A percentile compares a stretch with the other conserved stretches of the same genome.
phyloP scores from a whole-genome alignment of 2,888 invertebrate species.

The Brenthis hecate region DNA sequence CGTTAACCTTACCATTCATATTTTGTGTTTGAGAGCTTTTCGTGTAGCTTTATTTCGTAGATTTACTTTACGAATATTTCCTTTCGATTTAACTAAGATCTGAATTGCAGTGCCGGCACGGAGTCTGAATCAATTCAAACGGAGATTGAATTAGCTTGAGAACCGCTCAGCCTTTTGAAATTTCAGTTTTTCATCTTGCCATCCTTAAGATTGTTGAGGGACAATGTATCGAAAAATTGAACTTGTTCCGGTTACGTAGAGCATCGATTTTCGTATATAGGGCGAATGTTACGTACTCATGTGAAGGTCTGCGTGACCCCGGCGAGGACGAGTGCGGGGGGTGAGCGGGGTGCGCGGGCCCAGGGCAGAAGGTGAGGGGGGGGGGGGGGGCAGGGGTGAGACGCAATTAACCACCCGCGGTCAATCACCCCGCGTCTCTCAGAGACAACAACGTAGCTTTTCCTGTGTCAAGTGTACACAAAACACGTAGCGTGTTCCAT shows the following conservation, averaged over 20 bases:
- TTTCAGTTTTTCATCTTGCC: too few relatives aligned
- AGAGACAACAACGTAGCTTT: conserved; percentile 33
- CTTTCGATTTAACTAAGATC: too few relatives aligned
- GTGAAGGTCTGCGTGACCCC: conserved; percentile 70
- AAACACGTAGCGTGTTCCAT: conserved; percentile 1
- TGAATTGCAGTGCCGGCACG: too few relatives aligned
- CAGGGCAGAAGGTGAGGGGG: conserved; percentile 32
- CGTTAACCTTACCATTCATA: not conserved
- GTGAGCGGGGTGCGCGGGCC: conserved; percentile 22
- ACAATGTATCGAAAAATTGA: conserved; percentile 46
- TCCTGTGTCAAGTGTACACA: conserved; percentile 23
- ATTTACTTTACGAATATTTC: too few relatives aligned
- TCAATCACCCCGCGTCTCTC: conserved; percentile 62
- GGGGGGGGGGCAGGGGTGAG: conserved; percentile 43
- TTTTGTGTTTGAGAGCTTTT: not conserved
- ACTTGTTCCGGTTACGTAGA: conserved; percentile 64
- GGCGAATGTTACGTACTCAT: conserved; percentile 59
- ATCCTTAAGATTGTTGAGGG: not conserved
- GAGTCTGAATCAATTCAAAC: not conserved
- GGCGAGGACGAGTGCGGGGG: conserved; percentile 40
- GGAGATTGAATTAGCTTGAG: not conserved
- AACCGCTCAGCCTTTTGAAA: not conserved
- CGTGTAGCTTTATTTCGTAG: not conserved
- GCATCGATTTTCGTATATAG: conserved; percentile 74
- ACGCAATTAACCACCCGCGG: conserved; percentile 73